Evolutionary conservation across 1,140 invertebrate species (phyloP).

Genomic region (Lordiphosa clarofinis): DNA sequence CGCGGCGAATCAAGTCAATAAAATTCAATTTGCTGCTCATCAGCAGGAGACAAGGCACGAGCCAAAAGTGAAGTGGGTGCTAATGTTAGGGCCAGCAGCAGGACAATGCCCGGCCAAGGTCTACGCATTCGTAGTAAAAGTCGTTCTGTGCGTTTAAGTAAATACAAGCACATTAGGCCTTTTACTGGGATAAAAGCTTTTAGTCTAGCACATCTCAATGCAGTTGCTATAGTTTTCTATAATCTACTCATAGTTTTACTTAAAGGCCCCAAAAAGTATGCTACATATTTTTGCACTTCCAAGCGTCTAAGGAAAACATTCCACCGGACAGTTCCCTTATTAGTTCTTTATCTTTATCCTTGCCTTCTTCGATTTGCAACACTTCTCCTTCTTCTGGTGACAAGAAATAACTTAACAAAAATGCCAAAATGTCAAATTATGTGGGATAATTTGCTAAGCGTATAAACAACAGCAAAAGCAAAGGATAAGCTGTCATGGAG

Average conservation of each 20-base stretch:
- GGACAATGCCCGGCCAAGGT: slow-evolving; percentile 9
- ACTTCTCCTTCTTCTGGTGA: background rate
- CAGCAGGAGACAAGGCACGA: slow-evolving; percentile 25
- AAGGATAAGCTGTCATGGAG: slow-evolving; percentile 19
- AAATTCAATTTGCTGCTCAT: slow-evolving; percentile 74
- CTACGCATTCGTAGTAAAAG: slow-evolving; percentile 15
- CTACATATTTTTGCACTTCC: no score
- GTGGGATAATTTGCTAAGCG: slow-evolving; percentile 35
- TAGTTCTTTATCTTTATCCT: slow-evolving; percentile 21
- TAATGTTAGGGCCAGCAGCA: slow-evolving; percentile 22
- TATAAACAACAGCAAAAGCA: background rate
- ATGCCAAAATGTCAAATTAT: slow-evolving; percentile 33
- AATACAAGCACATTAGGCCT: slow-evolving; percentile 52
- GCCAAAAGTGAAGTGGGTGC: slow-evolving; percentile 29
- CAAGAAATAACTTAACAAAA: background rate
- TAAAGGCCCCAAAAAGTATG: no score
- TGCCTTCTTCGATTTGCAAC: background rate
- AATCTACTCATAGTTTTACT: no score
- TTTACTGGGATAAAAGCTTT: slow-evolving; percentile 23
- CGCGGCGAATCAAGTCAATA: slow-evolving; percentile 62
- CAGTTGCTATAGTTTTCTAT: no score
- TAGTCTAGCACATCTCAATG: no score
- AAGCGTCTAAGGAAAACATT: no score
- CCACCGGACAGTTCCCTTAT: background rate
- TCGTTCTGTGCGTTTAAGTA: slow-evolving; percentile 48